A percentile compares a stretch with the other conserved stretches of the same genome.
Evolutionary conservation across 2,888 invertebrate genomes (phyloP).

Genomic region (Lasioglossum marginatum): DNA sequence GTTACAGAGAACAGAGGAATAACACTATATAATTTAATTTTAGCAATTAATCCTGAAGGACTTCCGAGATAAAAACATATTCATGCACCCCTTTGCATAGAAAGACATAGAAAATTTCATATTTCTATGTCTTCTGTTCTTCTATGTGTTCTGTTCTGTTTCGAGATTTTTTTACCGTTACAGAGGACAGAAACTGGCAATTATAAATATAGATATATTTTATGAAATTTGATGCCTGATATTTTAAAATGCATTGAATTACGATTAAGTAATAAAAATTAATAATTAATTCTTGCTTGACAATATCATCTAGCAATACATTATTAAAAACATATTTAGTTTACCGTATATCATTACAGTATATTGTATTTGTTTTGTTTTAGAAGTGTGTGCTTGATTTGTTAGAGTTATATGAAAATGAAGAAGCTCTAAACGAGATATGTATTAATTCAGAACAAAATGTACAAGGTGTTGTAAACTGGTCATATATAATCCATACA

Average conservation of each 20-base stretch:
- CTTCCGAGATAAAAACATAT: too few species aligned
- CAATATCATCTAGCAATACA: background rate
- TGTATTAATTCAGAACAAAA: constrained; percentile 63
- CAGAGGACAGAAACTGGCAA: too few species aligned
- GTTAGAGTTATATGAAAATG: constrained; percentile 69
- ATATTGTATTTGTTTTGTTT: constrained; percentile 31
- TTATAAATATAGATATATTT: background rate
- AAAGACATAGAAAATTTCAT: too few species aligned
- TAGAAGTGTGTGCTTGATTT: constrained; percentile 73
- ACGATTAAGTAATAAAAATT: background rate
- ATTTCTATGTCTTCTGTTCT: too few species aligned
- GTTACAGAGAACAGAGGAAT: too few species aligned
- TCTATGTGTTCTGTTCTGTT: too few species aligned
- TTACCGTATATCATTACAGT: background rate
- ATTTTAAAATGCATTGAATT: background rate
- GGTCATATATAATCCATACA: constrained; percentile 68
- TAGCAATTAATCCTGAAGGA: too few species aligned
- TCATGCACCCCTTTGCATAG: too few species aligned
- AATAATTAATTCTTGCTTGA: background rate
- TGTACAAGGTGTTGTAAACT: constrained; percentile 48
- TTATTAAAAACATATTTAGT: background rate
- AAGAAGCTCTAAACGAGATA: constrained; percentile 69
- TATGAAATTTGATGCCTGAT: background rate
- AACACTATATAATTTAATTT: too few species aligned
- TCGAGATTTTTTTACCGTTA: too few species aligned